Base-by-base conservation (phyloP, 2,888 invertebrate species). In the Eupithecia insigniata region DNA sequence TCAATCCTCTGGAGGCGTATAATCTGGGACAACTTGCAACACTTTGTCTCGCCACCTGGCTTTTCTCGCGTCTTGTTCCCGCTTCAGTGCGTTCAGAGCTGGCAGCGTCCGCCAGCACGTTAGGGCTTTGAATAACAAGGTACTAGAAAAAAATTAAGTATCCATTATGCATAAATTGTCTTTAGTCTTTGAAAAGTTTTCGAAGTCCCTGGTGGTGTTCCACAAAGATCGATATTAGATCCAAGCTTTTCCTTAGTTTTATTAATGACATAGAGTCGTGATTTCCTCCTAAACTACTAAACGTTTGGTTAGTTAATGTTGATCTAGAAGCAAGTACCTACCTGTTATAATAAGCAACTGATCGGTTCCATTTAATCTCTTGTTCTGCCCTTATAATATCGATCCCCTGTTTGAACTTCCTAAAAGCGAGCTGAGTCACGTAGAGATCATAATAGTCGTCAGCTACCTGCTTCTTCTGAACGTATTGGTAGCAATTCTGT, bases 1-100 rank as follows among this genome's bases (percentile, higher is more conserved):
- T 51, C 12, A 93, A 78, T 94, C 93, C 36, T 92, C 92, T 10
- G 94, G 93, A 2, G 96, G 96, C 67, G 91, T 91, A 83, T 96
- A 97, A 85, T 97, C 96, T 0, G 96, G 96, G 69, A 97, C 90
- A 61, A 97, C 95, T 88, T 96, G 96, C 90, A 96, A 95, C 16
- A 97, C 96, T 89, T 96, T 96, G 83, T 96, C 92, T 66, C 96
- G 92, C 96, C 96, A 97, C 83, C 95, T 95, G 78, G 95, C 94
- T 83, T 96, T 96, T 65, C 96, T 95, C 70, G 95, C 94, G 80
- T 97, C 96, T 78, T 96, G 96, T 77, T 96, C 96, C 78, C 95
- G 95, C 85, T 96, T 95, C 74, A 96, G 86, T 73, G 95, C 94
- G 70, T 96, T 92, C 60, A 96, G 91, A 60, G 95, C 95, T 4